phyloP scores from a whole-genome alignment of 2,888 invertebrate species.

The Sycophila texana region DNA sequence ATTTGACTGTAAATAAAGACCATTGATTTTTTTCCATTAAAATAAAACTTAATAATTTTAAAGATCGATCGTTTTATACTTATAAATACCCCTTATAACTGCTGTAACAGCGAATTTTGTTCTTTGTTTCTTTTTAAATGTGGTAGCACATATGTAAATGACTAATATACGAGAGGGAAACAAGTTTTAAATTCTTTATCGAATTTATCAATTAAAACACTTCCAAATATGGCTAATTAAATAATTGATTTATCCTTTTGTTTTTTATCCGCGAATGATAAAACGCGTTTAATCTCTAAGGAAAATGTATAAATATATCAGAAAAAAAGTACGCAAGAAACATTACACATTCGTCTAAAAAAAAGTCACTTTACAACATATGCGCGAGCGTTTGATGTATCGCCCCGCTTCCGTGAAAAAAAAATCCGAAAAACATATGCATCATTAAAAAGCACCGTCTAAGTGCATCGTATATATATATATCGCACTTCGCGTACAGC shows the following conservation, averaged over 20 bases:
- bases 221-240: too few relatives aligned
- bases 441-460: too few relatives aligned
- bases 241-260: too few relatives aligned
- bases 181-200: too few relatives aligned
- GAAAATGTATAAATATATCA: too few relatives aligned
- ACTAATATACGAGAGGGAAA: too few relatives aligned
- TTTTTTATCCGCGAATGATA: too few relatives aligned
- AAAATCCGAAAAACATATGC: conserved; percentile 25
- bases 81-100: too few relatives aligned
- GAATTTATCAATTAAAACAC: too few relatives aligned
- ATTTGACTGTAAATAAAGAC: conserved; percentile 47
- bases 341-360: not conserved
- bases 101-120: not conserved
- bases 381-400: conserved; percentile 19
- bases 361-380: conserved; percentile 31
- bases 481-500: not conserved
- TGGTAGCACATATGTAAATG: not conserved
- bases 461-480: not conserved
- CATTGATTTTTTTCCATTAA: conserved; percentile 6
- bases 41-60: too few relatives aligned
- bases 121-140: not conserved
- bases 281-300: too few relatives aligned
- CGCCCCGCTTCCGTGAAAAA: conserved; percentile 31
- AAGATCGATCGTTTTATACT: too few relatives aligned
- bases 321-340: not conserved